Percentiles rank a stretch among this genome's conserved stretches.
These are phyloP conservation scores for Pteronotus mesoamericanus DNA, from an alignment of 2,797 vertebrate genomes.

Conservation along the genomic window DNA sequence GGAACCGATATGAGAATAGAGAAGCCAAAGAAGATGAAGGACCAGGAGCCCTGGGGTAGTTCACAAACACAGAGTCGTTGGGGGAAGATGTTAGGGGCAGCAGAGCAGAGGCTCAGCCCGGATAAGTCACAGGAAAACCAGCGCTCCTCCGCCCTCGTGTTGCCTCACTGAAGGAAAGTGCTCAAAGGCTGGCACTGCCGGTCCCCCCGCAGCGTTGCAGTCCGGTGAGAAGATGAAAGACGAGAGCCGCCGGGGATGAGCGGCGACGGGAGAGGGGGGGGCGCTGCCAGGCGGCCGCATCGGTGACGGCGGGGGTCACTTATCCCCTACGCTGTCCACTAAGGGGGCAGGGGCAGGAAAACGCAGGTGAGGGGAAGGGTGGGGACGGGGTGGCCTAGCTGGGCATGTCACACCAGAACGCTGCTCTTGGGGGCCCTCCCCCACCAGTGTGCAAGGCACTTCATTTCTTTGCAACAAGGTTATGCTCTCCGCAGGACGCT, in stretches of 20 bases:
- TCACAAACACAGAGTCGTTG: background rate
- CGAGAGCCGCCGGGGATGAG: background rate
- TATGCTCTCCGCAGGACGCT: background rate
- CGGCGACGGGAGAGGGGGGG: background rate
- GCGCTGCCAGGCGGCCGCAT: fast-evolving
- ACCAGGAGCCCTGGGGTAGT: background rate
- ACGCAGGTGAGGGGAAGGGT: too few species aligned
- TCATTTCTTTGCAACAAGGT: background rate
- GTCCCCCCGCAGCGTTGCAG: background rate
- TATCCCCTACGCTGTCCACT: too few species aligned
- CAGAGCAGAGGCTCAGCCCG: background rate
- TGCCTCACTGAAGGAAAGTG: background rate
- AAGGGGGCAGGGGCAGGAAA: background rate
- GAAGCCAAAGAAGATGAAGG: background rate
- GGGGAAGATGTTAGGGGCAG: background rate
- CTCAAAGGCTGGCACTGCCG: background rate
- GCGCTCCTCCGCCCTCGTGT: background rate
- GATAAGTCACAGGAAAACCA: background rate
- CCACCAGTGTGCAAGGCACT: background rate
- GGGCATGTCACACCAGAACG: fast-evolving
- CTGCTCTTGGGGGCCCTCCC: background rate
- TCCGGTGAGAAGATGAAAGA: background rate
- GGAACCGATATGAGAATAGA: background rate
- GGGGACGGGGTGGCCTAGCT: fast-evolving
- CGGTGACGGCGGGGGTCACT: too few species aligned